Evolutionary conservation across 2,797 vertebrate species (phyloP).

Genomic region (Lepilemur ruficaudatus): DNA sequence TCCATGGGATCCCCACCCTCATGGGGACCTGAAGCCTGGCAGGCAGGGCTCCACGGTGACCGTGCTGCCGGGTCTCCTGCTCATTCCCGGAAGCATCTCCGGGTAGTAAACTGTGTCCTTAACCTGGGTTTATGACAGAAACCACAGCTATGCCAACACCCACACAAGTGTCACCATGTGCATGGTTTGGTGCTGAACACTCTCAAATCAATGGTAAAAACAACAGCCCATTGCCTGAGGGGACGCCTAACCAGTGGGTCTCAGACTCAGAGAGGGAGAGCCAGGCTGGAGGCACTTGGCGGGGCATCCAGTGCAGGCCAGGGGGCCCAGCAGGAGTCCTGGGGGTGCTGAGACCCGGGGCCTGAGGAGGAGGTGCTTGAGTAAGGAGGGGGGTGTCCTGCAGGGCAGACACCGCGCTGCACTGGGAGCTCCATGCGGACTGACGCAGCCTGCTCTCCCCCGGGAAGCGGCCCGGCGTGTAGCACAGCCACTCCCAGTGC

Average conservation of each 20-base stretch:
- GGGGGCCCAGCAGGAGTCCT: not conserved
- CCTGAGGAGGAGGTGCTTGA: not conserved
- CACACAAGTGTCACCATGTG: not conserved
- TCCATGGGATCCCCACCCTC: too few relatives aligned
- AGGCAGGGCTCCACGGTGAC: not conserved
- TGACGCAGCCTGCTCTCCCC: not conserved
- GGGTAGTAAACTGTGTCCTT: not conserved
- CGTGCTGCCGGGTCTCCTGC: rapidly evolving
- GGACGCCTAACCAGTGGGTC: not conserved
- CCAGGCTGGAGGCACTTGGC: rapidly evolving
- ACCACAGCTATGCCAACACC: not conserved
- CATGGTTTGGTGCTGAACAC: not conserved
- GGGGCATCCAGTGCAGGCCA: not conserved
- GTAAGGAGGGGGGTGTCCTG: too few relatives aligned
- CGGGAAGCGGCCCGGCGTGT: rapidly evolving
- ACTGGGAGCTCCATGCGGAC: rapidly evolving
- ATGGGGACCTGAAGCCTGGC: rapidly evolving
- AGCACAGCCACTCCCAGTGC: not conserved
- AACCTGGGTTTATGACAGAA: not conserved
- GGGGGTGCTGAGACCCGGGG: not conserved
- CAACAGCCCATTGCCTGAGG: too few relatives aligned
- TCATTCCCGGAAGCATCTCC: rapidly evolving
- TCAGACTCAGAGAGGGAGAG: not conserved
- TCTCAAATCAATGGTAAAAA: not conserved
- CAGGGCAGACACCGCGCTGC: rapidly evolving